A percentile compares a stretch with the other conserved stretches of the same genome.
phyloP scores from a whole-genome alignment of 2,113 vertebrate species.

The Connochaetes taurinus region DNA sequence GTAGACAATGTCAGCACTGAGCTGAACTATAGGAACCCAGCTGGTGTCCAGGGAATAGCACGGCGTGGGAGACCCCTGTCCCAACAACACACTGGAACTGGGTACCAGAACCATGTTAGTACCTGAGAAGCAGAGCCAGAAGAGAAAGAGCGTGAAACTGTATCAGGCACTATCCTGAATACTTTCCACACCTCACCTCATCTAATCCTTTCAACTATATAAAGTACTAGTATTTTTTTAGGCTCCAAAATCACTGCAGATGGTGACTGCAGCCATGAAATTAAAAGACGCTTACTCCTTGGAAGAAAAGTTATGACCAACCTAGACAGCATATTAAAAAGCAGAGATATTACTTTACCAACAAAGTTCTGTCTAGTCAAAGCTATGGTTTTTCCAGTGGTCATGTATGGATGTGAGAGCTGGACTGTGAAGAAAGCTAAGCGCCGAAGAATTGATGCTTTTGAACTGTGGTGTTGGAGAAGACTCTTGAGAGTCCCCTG shows the following conservation, averaged over 20 bases:
- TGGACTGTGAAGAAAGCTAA: background rate
- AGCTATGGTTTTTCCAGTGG: background rate
- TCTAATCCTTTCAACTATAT: background rate
- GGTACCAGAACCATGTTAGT: background rate
- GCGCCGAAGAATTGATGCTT: background rate
- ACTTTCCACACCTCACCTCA: background rate
- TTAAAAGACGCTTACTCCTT: background rate
- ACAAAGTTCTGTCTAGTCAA: background rate
- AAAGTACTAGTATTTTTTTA: background rate
- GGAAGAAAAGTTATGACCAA: background rate
- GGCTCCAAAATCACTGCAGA: background rate
- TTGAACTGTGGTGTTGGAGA: background rate
- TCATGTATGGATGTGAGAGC: background rate
- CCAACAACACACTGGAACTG: background rate
- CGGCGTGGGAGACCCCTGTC: rapidly evolving
- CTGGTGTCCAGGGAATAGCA: rapidly evolving
- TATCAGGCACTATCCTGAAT: background rate
- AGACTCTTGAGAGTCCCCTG: background rate
- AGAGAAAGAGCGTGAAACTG: background rate
- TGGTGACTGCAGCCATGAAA: background rate
- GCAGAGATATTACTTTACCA: background rate
- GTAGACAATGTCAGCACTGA: background rate
- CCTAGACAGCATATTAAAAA: background rate
- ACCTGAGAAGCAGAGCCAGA: background rate
- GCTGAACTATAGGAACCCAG: background rate